Conservation (phyloP, 2,113 vertebrate species). For the Prionailurus bengalensis region DNA sequence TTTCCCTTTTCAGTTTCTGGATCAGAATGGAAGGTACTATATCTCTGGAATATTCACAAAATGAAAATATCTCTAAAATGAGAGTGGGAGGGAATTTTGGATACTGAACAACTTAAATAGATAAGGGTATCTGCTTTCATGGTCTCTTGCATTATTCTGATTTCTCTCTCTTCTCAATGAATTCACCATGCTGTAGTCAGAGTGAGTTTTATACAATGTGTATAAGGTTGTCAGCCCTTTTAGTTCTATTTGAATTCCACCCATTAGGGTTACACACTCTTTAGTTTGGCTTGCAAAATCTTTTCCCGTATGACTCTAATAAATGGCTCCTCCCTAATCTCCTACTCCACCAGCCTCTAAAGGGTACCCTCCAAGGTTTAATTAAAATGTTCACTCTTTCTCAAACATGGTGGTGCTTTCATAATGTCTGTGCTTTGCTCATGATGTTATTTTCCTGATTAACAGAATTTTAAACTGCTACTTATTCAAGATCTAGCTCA, state of each 20-base stretch:
- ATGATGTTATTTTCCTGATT: neutral
- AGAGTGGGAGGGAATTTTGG: neutral
- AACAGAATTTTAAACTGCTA: neutral
- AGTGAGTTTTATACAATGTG: neutral
- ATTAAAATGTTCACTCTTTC: neutral
- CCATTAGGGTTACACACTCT: neutral
- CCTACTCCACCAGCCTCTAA: neutral
- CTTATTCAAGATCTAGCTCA: neutral
- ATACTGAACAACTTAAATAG: neutral
- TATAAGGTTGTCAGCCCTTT: neutral
- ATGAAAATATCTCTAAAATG: neutral
- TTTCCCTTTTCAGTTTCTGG: neutral
- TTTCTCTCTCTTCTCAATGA: neutral
- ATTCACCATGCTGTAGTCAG: neutral
- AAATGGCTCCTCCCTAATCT: neutral
- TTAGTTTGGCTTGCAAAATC: neutral
- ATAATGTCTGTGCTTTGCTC: neutral
- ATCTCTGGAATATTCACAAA: neutral
- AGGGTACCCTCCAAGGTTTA: neutral
- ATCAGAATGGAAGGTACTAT: neutral
- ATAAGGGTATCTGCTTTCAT: neutral
- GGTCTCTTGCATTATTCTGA: neutral
- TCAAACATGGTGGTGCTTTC: neutral
- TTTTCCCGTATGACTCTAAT: neutral
- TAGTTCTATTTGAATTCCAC: neutral